Base-by-base conservation (phyloP, 1,140 invertebrate genomes). In the Samia ricini region DNA sequence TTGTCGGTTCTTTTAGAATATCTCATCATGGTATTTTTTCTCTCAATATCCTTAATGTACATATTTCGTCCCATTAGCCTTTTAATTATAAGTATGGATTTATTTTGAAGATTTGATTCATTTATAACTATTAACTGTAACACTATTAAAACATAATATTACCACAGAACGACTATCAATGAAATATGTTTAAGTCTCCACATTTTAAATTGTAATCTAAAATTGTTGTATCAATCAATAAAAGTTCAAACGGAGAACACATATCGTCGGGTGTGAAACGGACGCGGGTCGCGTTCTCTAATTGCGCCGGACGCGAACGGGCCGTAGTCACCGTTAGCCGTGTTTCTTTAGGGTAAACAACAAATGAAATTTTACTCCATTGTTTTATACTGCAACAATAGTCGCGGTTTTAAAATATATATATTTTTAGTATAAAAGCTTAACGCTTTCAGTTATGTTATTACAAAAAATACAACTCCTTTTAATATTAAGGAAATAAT, bases 261-360 rank as follows among this genome's bases (percentile, higher is more conserved):
- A 24, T 55, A 22, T 55, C 52, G 52, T 24, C 52, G 50, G 10
- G 52, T 55, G 52, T 24, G 21, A 55, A 24, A n/a, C 52, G 50
- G 10, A 51, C 19, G 21, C 24, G 52, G 22, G 12, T n/a, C 52
- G 50, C 19, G 6, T 49, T 19, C 48, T 4, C 48, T 49, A 49
- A 49, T 49, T 49, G 48, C 48, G 15, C 6, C 2, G 18, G n/a
- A 52, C 50, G 26, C 8, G 8, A 3, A 8, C 26, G 33, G 33
- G 33, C 3, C 15, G 19, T 8, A 57, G 19, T 20, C 26, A 57
- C 33, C 26, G 56, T 26, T 36, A 57, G 12, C 12, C 18, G 10
- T 57, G 26, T 18, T 57, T 26, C 24, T 18, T 24, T 10, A 18
- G 33, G 22, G 36, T 20, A 57, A 36, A 57, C 56, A 57, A 56